These are phyloP conservation scores for Pollenia labialis DNA, from an alignment of 2,888 invertebrate species.

Conservation along the genomic window DNA sequence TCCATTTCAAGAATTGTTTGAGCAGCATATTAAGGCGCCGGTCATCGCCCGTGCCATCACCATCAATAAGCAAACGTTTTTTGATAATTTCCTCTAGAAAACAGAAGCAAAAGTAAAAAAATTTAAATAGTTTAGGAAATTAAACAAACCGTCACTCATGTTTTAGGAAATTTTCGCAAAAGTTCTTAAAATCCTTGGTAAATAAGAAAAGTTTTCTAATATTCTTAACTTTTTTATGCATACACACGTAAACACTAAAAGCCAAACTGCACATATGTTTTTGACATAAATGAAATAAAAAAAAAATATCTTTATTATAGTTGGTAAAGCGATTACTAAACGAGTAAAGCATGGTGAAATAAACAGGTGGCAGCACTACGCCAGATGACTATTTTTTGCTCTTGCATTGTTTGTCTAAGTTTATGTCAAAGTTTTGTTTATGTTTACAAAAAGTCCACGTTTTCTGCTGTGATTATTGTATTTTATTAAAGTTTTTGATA, in stretches of 20 bases:
- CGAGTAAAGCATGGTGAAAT: neutral
- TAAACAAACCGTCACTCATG: slow-evolving; percentile 73
- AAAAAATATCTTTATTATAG: neutral
- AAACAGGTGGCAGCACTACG: too few relatives aligned
- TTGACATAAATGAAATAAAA: too few relatives aligned
- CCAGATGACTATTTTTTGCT: too few relatives aligned
- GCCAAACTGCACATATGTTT: slow-evolving; percentile 15
- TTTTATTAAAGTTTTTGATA: too few relatives aligned
- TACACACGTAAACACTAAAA: neutral
- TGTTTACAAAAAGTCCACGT: too few relatives aligned
- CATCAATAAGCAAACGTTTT: slow-evolving; percentile 95
- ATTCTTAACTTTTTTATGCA: neutral
- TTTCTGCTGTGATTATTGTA: too few relatives aligned
- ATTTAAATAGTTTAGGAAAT: neutral
- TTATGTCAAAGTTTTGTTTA: too few relatives aligned
- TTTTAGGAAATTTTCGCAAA: neutral
- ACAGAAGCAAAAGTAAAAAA: neutral
- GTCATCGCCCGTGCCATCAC: slow-evolving; percentile 98
- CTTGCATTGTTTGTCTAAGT: too few relatives aligned
- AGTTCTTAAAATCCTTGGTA: neutral
- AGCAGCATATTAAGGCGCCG: slow-evolving; percentile 93
- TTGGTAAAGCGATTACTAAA: slow-evolving; percentile 34
- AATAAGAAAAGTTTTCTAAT: neutral
- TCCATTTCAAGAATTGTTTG: slow-evolving; percentile 93
- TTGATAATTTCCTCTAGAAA: slow-evolving; percentile 95